Base-by-base conservation (phyloP, 2,797 vertebrate genomes). In the Ptychobarbus kaznakovi region DNA sequence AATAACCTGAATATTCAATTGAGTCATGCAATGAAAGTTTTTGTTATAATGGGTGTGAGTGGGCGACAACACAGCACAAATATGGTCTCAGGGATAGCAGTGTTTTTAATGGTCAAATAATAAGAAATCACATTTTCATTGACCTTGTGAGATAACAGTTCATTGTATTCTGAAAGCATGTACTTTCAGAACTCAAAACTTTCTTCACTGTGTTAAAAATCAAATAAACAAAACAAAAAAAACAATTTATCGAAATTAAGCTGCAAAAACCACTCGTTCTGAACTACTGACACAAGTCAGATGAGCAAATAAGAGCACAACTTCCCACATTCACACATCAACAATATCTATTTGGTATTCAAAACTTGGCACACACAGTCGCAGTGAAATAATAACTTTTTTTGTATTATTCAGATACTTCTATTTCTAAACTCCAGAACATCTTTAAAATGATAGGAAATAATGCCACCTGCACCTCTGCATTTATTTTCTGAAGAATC, bases 1-100 rank as follows among this genome's bases (percentile, higher is more conserved):
- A 82, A 82, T 82, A 49, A 82, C 25, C 28, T 0, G 8, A 65
- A 61, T 79, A 65, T 68, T 69, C 74, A 3, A 68, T 78, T 42
- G 53, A 76, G 16, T 61, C 38, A 44, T 1, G 3, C 25, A n/a
- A 6, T 42, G 4, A 65, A 15, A 25, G 40, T 4, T 28, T 25
- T n/a, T 68, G 35, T 69, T 8, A 38, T 69, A 56, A 53, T 70
- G 20, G 6, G 13, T 40, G 46, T 25, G 80, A 68, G 80, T 68
- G 44, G 46, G 65, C 6, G 44, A 80, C 16, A 51, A 28, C 56
- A 42, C 22, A 40, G 22, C 11, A 5, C 79, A 81, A 70, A 81
- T 11, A 12, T 79, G 32, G 40, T 79, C 40, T 32, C 13, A 16
- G 25, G 61, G 11, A 53, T 69, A 9, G 61, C 44, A 15, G 25